phyloP scores from a whole-genome alignment of 2,888 invertebrate genomes.

The Eudemis profundana region DNA sequence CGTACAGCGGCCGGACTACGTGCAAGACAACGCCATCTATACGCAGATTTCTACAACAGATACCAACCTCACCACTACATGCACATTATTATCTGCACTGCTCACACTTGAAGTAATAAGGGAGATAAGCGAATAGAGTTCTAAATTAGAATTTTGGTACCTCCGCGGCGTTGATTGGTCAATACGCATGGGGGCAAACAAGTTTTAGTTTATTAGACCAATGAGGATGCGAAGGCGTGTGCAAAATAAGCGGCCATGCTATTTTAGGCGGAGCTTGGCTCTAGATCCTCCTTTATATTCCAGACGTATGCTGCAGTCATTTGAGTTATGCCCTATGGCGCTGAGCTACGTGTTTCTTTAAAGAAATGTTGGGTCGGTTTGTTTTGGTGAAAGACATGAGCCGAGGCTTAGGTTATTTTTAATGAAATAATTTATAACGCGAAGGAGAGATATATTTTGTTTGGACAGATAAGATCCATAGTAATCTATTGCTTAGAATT shows the following conservation, averaged over 20 bases:
- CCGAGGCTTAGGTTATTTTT: constrained; percentile 33
- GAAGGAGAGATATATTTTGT: constrained; percentile 26
- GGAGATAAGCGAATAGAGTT: constrained; percentile 68
- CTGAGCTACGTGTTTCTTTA: constrained; percentile 68
- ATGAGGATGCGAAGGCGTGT: constrained; percentile 64
- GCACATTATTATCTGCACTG: constrained; percentile 56
- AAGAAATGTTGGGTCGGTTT: constrained; percentile 36
- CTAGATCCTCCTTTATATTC: constrained; percentile 83
- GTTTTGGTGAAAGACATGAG: constrained; percentile 40
- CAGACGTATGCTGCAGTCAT: constrained; percentile 78
- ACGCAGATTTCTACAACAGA: constrained; percentile 48
- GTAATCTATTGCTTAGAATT: constrained; percentile 12
- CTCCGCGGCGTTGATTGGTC: constrained; percentile 74
- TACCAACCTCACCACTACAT: constrained; percentile 60
- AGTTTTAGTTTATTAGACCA: constrained; percentile 71
- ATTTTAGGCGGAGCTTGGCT: constrained; percentile 75
- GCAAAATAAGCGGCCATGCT: constrained; percentile 76
- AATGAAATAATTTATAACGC: constrained; percentile 31
- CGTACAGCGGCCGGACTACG: constrained; percentile 59
- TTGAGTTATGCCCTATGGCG: constrained; percentile 81
- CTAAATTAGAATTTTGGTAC: constrained; percentile 71
- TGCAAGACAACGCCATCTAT: constrained; percentile 70
- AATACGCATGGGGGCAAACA: constrained; percentile 63
- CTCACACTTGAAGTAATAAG: constrained; percentile 67
- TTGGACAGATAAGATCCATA: constrained; percentile 20